Conservation (phyloP, 2,113 vertebrate genomes). For the Clarias macrocephalus region DNA sequence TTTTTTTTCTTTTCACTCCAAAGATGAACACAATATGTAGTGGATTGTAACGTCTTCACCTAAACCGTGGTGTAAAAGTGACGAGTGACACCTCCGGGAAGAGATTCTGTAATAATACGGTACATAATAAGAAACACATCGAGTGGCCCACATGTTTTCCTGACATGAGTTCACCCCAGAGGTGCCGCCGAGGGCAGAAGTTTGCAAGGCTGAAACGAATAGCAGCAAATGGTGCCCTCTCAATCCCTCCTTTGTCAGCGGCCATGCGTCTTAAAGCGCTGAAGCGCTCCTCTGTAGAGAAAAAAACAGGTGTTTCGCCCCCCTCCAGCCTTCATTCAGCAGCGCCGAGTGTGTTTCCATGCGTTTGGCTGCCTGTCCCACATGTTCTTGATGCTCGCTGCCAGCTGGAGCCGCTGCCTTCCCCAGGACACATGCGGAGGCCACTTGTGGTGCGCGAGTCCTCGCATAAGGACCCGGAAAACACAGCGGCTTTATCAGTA, state of each 20-base stretch:
- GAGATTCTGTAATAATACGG: neutral
- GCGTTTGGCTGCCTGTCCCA: slow-evolving; percentile 32
- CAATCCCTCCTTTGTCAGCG: slow-evolving; percentile 53
- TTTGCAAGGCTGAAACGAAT: slow-evolving; percentile 39
- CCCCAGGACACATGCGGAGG: slow-evolving; percentile 49
- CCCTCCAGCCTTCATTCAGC: slow-evolving; percentile 27
- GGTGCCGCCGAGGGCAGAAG: neutral
- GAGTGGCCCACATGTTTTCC: neutral
- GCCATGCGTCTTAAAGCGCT: slow-evolving; percentile 47
- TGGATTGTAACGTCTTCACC: neutral
- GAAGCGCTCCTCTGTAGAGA: slow-evolving; percentile 53
- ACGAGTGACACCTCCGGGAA: neutral
- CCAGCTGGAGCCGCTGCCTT: slow-evolving; percentile 44
- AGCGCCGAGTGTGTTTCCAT: slow-evolving; percentile 41
- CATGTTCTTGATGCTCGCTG: slow-evolving; percentile 48
- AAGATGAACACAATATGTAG: neutral
- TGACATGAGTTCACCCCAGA: neutral
- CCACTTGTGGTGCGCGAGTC: slow-evolving; percentile 48
- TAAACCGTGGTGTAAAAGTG: too few relatives aligned
- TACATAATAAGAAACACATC: too few relatives aligned
- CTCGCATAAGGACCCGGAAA: slow-evolving; percentile 25
- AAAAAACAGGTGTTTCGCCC: slow-evolving; percentile 55
- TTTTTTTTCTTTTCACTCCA: neutral
- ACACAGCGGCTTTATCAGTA: slow-evolving; percentile 44
- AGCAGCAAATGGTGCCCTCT: slow-evolving; percentile 54